A percentile compares a stretch with the other conserved stretches of the same genome.
These are phyloP conservation scores for Metalampra italica DNA, from an alignment of 2,888 invertebrate species.

Conservation along the genomic window DNA sequence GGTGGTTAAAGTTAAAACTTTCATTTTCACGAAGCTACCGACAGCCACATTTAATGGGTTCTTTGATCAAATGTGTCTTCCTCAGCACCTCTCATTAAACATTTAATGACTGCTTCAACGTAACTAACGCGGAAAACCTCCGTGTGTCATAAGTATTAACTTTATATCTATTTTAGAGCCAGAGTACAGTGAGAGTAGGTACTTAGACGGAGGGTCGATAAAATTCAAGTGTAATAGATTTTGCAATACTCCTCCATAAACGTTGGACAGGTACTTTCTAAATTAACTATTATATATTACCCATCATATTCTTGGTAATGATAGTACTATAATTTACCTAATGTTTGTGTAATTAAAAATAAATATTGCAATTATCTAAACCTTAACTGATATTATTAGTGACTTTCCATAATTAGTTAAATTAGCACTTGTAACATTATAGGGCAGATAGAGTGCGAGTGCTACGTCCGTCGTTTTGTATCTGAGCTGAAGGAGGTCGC, in stretches of 20 bases:
- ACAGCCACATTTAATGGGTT: background rate
- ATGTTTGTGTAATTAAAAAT: constrained; percentile 30
- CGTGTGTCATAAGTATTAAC: constrained; percentile 12
- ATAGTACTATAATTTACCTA: constrained; percentile 19
- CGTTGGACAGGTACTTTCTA: constrained; percentile 33
- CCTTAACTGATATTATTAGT: constrained; percentile 21
- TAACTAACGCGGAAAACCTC: constrained; percentile 25
- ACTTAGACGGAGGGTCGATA: background rate
- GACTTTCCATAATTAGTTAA: constrained; percentile 27
- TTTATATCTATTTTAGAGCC: constrained; percentile 25
- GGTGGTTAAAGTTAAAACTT: background rate
- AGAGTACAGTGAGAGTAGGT: background rate
- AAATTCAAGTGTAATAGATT: constrained; percentile 22
- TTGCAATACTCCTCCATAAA: constrained; percentile 29
- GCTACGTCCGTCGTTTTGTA: background rate
- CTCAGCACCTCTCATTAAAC: constrained; percentile 12
- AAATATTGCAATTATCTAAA: constrained; percentile 38
- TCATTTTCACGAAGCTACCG: constrained; percentile 1
- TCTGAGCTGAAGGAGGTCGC: background rate
- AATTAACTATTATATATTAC: constrained; percentile 23
- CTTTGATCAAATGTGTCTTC: background rate
- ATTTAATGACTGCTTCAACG: constrained; percentile 16
- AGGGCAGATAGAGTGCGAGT: background rate
- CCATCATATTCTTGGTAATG: constrained; percentile 26
- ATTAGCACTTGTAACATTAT: background rate